Base-by-base conservation (phyloP, 2,888 invertebrate genomes). In the Apotomis turbidana region DNA sequence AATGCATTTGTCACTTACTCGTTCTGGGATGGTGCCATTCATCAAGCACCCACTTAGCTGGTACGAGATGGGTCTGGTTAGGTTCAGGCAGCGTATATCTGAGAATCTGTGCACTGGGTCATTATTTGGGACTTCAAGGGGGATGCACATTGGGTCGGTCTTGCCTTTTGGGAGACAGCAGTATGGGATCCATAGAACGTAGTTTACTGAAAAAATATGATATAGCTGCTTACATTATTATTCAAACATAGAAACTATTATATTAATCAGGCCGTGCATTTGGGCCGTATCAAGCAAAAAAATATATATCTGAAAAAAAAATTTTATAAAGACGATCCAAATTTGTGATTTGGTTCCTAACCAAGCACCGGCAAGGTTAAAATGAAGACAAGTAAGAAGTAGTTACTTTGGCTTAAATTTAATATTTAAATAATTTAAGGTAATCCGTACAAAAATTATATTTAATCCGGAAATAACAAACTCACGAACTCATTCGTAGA, bases 71-170 rank as follows among this genome's bases (percentile, higher is more conserved):
- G 73, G 73, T 9, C 55, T 62, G 3, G 73, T 74, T 38, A 70
- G 15, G 54, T 74, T 74, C 12, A 70, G 61, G 15, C 73, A 74
- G 2, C 73, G 55, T 2, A 70, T 8, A 12, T 41, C 49, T 8
- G 73, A 74, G 38, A 70, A 74, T 27, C 70, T 70, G n/a, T 67
- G 67, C 0, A 74, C 70, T 0, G 67, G 67, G 46, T 74, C 73
- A 38, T 74, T 59, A 9, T 58, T 36, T 10, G 70, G 70, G 12
- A 74, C 38, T 6, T 15, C 36, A 8, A 67, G 57, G 1, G 74
- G 74, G 38, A 27, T 61, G 27, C 74, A 74, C 54, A 10, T 58
- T 1, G 55, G 58, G 36, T 74, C 74, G n/a, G 57, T 58, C 6
- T 61, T 68, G 27, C 74, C 74, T 58, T 57, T 51, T 4, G 67